Base-by-base conservation (phyloP, 2,888 invertebrate genomes). In the Conchocele bisecta region DNA sequence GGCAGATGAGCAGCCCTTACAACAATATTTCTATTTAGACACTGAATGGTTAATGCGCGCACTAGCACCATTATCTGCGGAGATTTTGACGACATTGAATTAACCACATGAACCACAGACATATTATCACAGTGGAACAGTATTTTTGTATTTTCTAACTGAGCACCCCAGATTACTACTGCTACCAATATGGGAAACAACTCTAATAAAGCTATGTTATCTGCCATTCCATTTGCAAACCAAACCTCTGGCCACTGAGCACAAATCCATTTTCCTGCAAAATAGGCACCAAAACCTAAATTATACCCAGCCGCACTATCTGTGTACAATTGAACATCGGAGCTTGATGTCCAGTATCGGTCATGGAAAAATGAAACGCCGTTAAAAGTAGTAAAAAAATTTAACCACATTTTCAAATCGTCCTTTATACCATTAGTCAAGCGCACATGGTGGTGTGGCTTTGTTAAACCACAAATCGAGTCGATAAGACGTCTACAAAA, bases 71-170 rank as follows among this genome's bases (percentile, higher is more conserved):
- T 73, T 29, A 67, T 56, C 11, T 26, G 0, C 6, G 37, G n/a
- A 24, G 64, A 60, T 24, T 60, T 65, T 5, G 59, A 59, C 11
- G 65, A 48, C 46, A 22, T 13, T 24, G 26, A 26, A 24, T 65
- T 71, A 13, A 71, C n/a, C 39, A 71, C 60, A 11, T 39, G 17
- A n/a, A 71, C 71, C 9, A 65, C 59, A 39, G 65, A 41, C 31
- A 24, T 20, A 41, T 71, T 71, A 37, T 71, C 71, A 42, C 35
- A 64, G 28, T 46, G 28, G 28, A 64, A 64, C 20, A 24, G 17
- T 4, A 64, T 29, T 28, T 56, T 64, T 44, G 54, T 64, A 35
- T 56, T 54, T 22, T 33, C 13, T 17, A 56, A 15, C 20, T 37
- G 15, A 2, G 41, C 17, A 50, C 58, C 66, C 66, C 58, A 66